These are phyloP conservation scores for Melanargia galathea DNA, from an alignment of 2,888 invertebrate species.

Conservation along the genomic window DNA sequence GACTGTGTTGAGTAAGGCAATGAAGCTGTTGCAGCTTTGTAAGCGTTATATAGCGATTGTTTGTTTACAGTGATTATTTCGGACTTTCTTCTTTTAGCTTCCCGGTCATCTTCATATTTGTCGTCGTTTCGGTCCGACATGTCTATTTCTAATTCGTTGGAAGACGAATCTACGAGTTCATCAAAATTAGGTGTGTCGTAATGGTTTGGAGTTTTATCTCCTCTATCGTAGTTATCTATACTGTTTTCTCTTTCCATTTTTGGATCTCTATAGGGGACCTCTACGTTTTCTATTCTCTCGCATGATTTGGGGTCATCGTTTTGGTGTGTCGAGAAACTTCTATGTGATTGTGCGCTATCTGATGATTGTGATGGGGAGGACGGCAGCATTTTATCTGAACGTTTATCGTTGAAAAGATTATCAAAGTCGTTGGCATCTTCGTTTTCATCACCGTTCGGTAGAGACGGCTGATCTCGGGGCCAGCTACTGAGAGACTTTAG, in stretches of 20 bases:
- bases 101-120: constrained; percentile 83
- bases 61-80: constrained; percentile 77
- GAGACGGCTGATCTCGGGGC: constrained; percentile 85
- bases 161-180: constrained; percentile 89
- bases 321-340: constrained; percentile 83
- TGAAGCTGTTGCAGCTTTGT: constrained; percentile 79
- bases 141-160: constrained; percentile 90
- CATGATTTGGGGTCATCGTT: constrained; percentile 53
- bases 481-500: constrained; percentile 93
- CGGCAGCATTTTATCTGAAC: constrained; percentile 85
- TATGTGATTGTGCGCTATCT: constrained; percentile 84
- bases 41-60: constrained; percentile 80
- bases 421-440: constrained; percentile 92
- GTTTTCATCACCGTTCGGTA: constrained; percentile 85
- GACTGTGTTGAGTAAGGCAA: constrained; percentile 88
- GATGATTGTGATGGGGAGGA: constrained; percentile 84
- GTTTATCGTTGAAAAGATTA: constrained; percentile 92
- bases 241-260: constrained; percentile 62
- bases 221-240: constrained; percentile 65
- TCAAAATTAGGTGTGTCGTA: constrained; percentile 89
- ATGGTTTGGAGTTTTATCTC: constrained; percentile 80
- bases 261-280: constrained; percentile 43
- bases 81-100: constrained; percentile 74
- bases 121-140: constrained; percentile 88
- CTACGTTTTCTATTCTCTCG: constrained; percentile 47